phyloP scores from a whole-genome alignment of 2,113 vertebrate species.

The Meles meles region DNA sequence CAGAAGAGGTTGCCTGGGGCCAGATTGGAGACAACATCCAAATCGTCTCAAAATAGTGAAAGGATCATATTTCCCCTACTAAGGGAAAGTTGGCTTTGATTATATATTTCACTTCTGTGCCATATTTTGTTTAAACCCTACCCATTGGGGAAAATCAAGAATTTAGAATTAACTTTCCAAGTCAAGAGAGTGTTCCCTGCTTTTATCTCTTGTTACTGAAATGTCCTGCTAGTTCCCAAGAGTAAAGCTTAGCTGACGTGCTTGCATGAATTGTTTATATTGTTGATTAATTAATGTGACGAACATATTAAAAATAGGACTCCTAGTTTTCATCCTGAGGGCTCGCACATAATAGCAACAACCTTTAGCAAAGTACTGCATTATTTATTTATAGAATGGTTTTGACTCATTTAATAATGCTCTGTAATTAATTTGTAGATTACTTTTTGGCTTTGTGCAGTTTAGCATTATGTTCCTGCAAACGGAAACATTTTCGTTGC shows the following conservation, averaged over 20 bases:
- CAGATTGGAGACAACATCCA: neutral
- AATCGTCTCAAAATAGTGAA: neutral
- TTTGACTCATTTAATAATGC: conserved; percentile 44
- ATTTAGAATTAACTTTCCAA: neutral
- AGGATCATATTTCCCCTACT: neutral
- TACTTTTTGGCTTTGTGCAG: conserved; percentile 31
- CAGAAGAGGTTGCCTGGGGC: neutral
- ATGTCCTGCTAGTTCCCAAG: neutral
- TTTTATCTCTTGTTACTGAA: conserved; percentile 36
- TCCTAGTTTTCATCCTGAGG: conserved; percentile 23
- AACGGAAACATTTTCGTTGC: neutral
- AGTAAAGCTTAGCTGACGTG: conserved; percentile 6
- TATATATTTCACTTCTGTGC: neutral
- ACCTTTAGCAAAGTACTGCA: conserved; percentile 4
- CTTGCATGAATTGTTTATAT: conserved; percentile 32
- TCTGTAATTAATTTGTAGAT: conserved; percentile 32
- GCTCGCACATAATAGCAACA: conserved; percentile 36
- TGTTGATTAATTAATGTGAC: conserved; percentile 29
- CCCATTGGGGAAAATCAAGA: neutral
- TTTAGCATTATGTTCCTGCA: neutral
- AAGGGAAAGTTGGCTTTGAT: neutral
- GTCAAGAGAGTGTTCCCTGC: neutral
- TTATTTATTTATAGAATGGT: conserved; percentile 47
- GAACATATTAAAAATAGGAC: conserved; percentile 23
- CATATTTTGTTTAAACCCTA: neutral